Evolutionary conservation across 2,797 vertebrate genomes (phyloP).

Genomic region (Chaetodon trifasciatus): DNA sequence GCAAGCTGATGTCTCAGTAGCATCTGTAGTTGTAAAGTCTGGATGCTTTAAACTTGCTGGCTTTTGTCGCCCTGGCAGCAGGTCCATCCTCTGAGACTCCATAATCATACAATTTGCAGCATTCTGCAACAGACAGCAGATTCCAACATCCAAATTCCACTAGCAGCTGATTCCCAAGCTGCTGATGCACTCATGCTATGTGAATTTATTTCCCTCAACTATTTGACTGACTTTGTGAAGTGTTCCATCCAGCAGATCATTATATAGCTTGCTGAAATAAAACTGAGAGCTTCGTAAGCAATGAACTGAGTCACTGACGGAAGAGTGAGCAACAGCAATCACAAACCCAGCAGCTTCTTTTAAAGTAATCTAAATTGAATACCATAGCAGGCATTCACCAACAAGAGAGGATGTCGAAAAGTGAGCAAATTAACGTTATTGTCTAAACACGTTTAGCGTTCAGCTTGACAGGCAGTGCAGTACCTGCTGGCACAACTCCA

Average conservation of each 20-base stretch:
- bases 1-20: conserved; percentile 3
- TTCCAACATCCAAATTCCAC: conserved; percentile 31
- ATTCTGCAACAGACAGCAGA: conserved; percentile 43
- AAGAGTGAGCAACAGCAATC: conserved; percentile 43
- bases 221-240: conserved; percentile 34
- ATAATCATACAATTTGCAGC: conserved; percentile 40
- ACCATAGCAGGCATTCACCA: conserved; percentile 15
- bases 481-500: conserved; percentile 68
- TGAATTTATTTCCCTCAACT: conserved; percentile 17
- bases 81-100: conserved; percentile 20
- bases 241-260: conserved; percentile 23
- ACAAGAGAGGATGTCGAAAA: conserved; percentile 40
- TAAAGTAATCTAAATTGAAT: conserved; percentile 45
- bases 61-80: conserved; percentile 51
- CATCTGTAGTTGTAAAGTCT: conserved; percentile 21
- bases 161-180: conserved; percentile 30
- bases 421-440: conserved; percentile 67
- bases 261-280: conserved; percentile 38
- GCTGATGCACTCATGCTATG: conserved; percentile 8
- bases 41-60: conserved; percentile 25
- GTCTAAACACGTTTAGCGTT: conserved; percentile 65
- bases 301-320: conserved; percentile 40
- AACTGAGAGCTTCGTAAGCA: conserved; percentile 27
- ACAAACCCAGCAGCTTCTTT: conserved; percentile 40
- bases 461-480: conserved; percentile 63